Conservation (phyloP, 1,140 invertebrate species). For the Drosophila virilis region DNA sequence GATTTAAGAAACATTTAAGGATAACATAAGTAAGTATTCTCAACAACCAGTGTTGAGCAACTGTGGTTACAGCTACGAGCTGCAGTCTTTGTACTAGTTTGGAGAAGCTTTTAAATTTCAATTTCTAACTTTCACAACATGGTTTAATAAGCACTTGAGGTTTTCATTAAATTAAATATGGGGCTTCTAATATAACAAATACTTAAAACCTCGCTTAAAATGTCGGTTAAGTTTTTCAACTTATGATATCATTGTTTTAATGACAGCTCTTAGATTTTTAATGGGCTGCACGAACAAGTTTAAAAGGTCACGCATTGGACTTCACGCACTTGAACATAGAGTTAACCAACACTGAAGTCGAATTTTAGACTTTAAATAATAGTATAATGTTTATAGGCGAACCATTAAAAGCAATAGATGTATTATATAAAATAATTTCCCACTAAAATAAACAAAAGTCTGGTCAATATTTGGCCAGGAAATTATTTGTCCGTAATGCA, state of each 20-base stretch:
- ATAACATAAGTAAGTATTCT: neutral
- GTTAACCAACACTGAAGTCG: no score
- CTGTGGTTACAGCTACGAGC: neutral
- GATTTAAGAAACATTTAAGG: neutral
- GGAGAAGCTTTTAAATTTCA: neutral
- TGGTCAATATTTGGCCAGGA: neutral
- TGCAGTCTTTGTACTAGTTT: neutral
- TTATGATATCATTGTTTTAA: conserved; percentile 17
- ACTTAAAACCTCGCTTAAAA: neutral
- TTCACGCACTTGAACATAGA: no score
- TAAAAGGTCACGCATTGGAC: neutral
- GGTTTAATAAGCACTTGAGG: no score
- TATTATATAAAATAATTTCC: neutral
- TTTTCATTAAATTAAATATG: no score
- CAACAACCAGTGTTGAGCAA: neutral
- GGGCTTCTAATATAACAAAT: no score
- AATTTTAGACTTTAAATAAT: no score
- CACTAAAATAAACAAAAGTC: neutral
- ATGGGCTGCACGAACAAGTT: conserved; percentile 20
- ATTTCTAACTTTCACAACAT: no score
- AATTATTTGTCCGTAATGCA: neutral
- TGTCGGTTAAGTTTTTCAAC: neutral
- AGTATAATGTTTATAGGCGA: no score
- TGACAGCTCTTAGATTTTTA: conserved; percentile 5
- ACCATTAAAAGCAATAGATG: no score